A percentile compares a stretch with the other conserved stretches of the same genome.
phyloP scores from a whole-genome alignment of 2,113 vertebrate species.

The Scomber colias region DNA sequence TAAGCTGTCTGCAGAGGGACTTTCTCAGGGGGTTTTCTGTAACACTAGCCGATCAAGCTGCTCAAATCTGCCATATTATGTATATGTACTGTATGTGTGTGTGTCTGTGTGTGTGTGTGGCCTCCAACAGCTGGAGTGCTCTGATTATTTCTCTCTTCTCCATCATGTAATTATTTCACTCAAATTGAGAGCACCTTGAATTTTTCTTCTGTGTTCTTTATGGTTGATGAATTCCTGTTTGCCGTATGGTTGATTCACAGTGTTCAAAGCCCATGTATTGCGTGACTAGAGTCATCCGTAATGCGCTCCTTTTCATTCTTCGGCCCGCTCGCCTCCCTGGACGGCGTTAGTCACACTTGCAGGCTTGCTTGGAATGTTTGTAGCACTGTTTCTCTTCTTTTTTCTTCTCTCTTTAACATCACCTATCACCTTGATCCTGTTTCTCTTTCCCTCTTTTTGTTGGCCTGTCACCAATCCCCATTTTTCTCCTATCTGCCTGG shows the following conservation, averaged over 20 bases:
- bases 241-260: slow-evolving; percentile 8
- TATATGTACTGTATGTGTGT: slow-evolving; percentile 20
- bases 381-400: slow-evolving; percentile 42
- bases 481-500: slow-evolving; percentile 68
- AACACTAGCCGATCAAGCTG: slow-evolving; percentile 48
- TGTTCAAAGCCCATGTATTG: slow-evolving; percentile 46
- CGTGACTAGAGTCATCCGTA: slow-evolving; percentile 46
- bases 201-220: slow-evolving; percentile 36
- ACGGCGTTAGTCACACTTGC: slow-evolving; percentile 71
- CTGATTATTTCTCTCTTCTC: slow-evolving; percentile 35
- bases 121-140: slow-evolving; percentile 57
- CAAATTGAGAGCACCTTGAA: not conserved
- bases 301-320: slow-evolving; percentile 35
- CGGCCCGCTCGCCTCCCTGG: slow-evolving; percentile 26
- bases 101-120: slow-evolving; percentile 33
- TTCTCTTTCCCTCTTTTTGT: slow-evolving; percentile 74
- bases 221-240: slow-evolving; percentile 43
- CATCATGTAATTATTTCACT: slow-evolving; percentile 57
- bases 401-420: slow-evolving; percentile 41
- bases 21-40: slow-evolving; percentile 62
- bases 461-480: slow-evolving; percentile 64
- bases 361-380: slow-evolving; percentile 67
- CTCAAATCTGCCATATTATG: slow-evolving; percentile 18
- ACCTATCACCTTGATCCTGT: slow-evolving; percentile 82
- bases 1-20: slow-evolving; percentile 47